A percentile compares a stretch with the other conserved stretches of the same genome.
Conservation (phyloP, 1,140 invertebrate species). For the Tetragnatha versicolor region DNA sequence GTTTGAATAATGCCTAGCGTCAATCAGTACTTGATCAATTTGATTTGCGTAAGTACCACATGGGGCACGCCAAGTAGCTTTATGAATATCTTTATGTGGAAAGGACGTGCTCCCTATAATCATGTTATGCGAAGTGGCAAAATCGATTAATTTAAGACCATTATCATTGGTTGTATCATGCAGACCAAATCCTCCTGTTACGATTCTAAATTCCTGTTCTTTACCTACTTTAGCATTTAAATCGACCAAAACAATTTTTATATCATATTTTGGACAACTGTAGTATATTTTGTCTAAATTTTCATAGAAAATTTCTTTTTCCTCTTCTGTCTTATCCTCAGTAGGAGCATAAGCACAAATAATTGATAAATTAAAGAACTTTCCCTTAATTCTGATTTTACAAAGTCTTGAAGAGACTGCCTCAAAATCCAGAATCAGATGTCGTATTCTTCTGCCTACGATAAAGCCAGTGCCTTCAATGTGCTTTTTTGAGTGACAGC, state of each 20-base stretch:
- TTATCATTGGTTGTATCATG: background rate
- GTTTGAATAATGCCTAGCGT: background rate
- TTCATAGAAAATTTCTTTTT: background rate
- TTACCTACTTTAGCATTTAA: background rate
- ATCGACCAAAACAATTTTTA: conserved; percentile 4
- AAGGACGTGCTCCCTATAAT: background rate
- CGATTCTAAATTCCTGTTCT: background rate
- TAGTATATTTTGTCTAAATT: background rate
- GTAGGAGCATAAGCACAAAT: background rate
- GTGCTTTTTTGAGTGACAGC: background rate
- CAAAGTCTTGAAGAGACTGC: background rate
- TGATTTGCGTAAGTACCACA: background rate
- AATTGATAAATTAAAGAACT: background rate
- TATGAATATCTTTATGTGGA: conserved; percentile 10
- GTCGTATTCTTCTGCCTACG: background rate
- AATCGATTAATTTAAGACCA: background rate
- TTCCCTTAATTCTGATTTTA: background rate
- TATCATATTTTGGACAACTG: background rate
- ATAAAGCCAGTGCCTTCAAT: background rate
- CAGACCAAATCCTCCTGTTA: background rate
- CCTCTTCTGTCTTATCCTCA: background rate
- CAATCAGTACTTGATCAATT: background rate
- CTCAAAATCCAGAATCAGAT: background rate
- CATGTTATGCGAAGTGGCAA: background rate
- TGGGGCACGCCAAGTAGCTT: background rate